Conservation (phyloP, 1,140 invertebrate species). For the Amphibalanus amphitrite region DNA sequence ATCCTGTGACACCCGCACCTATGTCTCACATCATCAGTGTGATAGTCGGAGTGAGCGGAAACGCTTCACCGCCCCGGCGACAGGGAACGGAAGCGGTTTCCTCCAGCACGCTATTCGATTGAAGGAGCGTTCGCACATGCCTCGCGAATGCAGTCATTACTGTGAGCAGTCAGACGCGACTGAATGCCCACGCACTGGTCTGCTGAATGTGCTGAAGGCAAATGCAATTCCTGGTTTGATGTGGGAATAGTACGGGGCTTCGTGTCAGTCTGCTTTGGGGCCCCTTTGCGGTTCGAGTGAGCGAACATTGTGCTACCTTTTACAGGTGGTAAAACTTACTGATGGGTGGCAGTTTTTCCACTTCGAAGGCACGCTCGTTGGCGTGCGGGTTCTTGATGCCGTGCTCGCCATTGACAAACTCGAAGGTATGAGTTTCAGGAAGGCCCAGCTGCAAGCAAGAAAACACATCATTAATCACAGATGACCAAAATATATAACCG, state of each 20-base stretch:
- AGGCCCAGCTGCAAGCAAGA: conserved; percentile 40
- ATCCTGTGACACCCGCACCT: too few relatives aligned
- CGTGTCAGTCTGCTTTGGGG: not conserved
- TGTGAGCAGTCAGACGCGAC: not conserved
- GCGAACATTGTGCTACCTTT: not conserved
- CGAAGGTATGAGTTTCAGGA: conserved; percentile 67
- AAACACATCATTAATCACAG: not conserved
- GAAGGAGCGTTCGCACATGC: too few relatives aligned
- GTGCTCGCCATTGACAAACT: conserved; percentile 96
- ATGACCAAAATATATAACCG: too few relatives aligned
- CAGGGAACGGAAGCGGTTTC: too few relatives aligned
- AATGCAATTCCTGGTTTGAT: not conserved
- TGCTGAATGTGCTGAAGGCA: not conserved
- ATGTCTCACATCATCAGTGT: too few relatives aligned
- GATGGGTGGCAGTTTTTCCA: conserved; percentile 3
- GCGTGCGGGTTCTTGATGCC: conserved; percentile 93
- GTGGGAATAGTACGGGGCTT: not conserved
- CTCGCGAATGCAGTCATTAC: not conserved
- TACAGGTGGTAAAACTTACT: not conserved
- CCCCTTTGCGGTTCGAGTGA: not conserved
- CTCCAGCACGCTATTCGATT: too few relatives aligned
- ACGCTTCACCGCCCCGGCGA: too few relatives aligned
- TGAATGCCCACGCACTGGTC: not conserved
- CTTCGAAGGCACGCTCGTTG: not conserved
- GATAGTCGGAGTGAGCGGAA: too few relatives aligned